A percentile compares a stretch with the other conserved stretches of the same genome.
These are phyloP conservation scores for Dromiciops gliroides DNA, from an alignment of 2,113 vertebrate genomes.

Conservation along the genomic window DNA sequence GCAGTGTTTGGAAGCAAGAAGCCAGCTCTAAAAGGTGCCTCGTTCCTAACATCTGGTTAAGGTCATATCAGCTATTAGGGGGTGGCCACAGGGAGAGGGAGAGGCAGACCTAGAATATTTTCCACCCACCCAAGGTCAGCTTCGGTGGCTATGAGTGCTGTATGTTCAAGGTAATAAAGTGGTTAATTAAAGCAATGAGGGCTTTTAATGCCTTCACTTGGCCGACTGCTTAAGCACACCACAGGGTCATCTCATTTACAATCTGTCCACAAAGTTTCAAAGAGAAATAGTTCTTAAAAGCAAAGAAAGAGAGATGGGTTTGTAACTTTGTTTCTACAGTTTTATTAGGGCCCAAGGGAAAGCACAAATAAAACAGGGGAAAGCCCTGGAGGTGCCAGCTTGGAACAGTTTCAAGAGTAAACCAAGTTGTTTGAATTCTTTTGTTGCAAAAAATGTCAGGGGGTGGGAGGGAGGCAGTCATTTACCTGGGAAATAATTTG, in stretches of 20 bases:
- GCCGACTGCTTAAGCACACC: background rate
- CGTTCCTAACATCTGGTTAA: background rate
- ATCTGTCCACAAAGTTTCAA: slow-evolving; percentile 40
- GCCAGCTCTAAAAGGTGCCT: background rate
- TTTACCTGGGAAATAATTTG: slow-evolving; percentile 62
- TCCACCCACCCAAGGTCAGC: background rate
- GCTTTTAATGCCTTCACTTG: slow-evolving; percentile 51
- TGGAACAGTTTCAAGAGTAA: slow-evolving; percentile 37
- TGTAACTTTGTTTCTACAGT: slow-evolving; percentile 48
- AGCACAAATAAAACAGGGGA: slow-evolving; percentile 35
- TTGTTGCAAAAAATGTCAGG: slow-evolving; percentile 54
- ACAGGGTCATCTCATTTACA: slow-evolving; percentile 35
- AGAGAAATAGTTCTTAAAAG: slow-evolving; percentile 48
- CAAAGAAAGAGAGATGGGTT: background rate
- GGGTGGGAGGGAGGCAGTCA: background rate
- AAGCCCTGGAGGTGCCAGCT: background rate
- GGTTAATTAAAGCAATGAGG: background rate
- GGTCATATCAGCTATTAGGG: background rate
- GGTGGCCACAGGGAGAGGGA: background rate
- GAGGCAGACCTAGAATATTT: background rate
- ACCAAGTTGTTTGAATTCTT: slow-evolving; percentile 59
- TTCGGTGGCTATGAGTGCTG: background rate
- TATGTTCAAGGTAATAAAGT: slow-evolving; percentile 6
- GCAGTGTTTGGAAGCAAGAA: background rate
- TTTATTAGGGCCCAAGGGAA: background rate